Evolutionary conservation across 2,113 vertebrate genomes (phyloP), one percentile per base, ranked within the genome.

Genomic region (Leucopsar rothschildi): DNA sequence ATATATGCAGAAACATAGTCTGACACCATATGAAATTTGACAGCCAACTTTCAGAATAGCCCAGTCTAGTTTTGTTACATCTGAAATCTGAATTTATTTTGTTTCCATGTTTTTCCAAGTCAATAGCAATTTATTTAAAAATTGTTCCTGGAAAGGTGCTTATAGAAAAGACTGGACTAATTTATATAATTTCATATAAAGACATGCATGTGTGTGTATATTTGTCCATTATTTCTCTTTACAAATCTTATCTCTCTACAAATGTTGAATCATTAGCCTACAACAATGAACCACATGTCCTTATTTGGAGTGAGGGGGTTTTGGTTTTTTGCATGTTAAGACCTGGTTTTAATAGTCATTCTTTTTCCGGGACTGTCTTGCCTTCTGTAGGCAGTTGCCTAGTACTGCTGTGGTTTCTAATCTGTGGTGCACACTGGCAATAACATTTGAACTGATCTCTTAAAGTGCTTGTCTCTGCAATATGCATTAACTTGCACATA

Each of bases 251-350:
- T 14, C 10, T 72, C 3, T 83, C 18, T 52, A 81, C 10, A 77
- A 57, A n/a, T 3, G 1, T 63, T 1, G 1, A 40, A 75, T 63
- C 33, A 37, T 82, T 66, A 68, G 19, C 25, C 27, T 64, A 33
- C 15, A 60, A 69, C 33, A 45, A 4, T 21, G 25, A 93, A 14
- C 31, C 25, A 77, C 27, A 37, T 3, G 0, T 25, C 25, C 10
- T 80, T 70, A 50, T 49, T 39, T 63, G 28, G 5, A 10, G 25
- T 8, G 15, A 4, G 1, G 1, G 24, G 2, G 1, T 0, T 9
- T 61, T 59, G 39, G 2, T 27, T 70, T 70, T 77, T 65, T 78
- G 4, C 11, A 15, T 50, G 23, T 39, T 75, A 66, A 76, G 81
- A 33, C 3, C 15, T n/a, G 25, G 13, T 59, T 82, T 82, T 44